Base-by-base conservation (phyloP, 2,113 vertebrate species). In the Limanda limanda region DNA sequence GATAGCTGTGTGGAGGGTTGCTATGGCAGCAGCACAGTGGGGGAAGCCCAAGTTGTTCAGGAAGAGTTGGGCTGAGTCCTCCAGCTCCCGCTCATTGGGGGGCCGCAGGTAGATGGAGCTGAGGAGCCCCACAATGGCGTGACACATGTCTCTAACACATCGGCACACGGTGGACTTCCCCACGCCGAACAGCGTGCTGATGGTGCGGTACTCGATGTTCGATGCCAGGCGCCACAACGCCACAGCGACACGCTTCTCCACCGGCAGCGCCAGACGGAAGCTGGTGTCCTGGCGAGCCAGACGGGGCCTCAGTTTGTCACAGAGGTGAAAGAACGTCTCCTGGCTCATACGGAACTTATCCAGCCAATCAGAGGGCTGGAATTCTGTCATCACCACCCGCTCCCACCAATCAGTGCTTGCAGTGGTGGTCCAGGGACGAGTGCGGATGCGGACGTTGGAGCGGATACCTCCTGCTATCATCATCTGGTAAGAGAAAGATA, bases 341-440 rank as follows among this genome's bases (percentile, higher is more conserved):
- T 79, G 84, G 77, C 93, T 94, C 95, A 95, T 95, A 0, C 94
- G 92, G 74, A 95, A 95, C 54, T 94, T 95, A 71, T 95, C 92
- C 72, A 95, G 87, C 95, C 95, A 95, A 82, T 95, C 94, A 1
- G 83, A 85, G 1, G 94, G 92, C 76, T 94, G 91, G 87, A 95
- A 95, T 64, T 94, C 93, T 6, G 90, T 92, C 91, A 95, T 92
- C 13, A 92, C 94, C 24, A 94, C 94, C 1, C 92, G 89, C 77
- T 95, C 94, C 95, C 94, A 95, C 95, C 94, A 95, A 14, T 95
- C 94, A 0, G 94, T 94, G 86, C 90, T 92, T 1, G 86, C 89
- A 10, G 92, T 93, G 74, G 85, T 92, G 76, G 88, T 92, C 94
- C 94, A 94, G 27, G 93, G 93, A 0, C 93, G 92, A 0, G 94